Evolutionary conservation across 2,888 invertebrate species (phyloP).

Genomic region (Acrobasis repandana): DNA sequence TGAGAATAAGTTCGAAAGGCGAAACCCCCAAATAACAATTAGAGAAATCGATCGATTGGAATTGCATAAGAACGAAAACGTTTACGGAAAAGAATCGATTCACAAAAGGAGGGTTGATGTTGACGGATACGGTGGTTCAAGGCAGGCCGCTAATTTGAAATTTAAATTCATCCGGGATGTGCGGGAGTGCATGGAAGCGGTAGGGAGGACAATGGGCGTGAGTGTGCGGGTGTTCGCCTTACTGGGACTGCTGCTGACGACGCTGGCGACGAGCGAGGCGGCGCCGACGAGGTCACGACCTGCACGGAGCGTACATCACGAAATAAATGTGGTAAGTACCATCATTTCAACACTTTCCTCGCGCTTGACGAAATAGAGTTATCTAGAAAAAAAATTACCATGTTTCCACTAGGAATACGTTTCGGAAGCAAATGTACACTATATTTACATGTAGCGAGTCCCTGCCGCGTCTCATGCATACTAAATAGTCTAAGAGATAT

Average conservation of each 20-base stretch:
- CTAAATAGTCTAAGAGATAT: slow-evolving; percentile 61
- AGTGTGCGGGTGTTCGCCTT: slow-evolving; percentile 56
- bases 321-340: slow-evolving; percentile 65
- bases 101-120: slow-evolving; percentile 60
- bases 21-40: slow-evolving; percentile 44
- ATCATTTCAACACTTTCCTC: slow-evolving; percentile 3
- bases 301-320: slow-evolving; percentile 54
- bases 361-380: neutral
- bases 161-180: slow-evolving; percentile 65
- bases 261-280: slow-evolving; percentile 59
- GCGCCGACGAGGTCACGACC: slow-evolving; percentile 56
- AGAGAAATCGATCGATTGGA: slow-evolving; percentile 47
- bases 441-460: slow-evolving; percentile 52
- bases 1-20: slow-evolving; percentile 55
- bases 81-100: slow-evolving; percentile 69
- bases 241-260: slow-evolving; percentile 59
- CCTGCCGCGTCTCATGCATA: slow-evolving; percentile 59
- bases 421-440: slow-evolving; percentile 42
- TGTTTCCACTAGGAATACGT: slow-evolving; percentile 34
- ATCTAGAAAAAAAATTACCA: slow-evolving; percentile 27
- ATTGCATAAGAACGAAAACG: slow-evolving; percentile 62
- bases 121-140: slow-evolving; percentile 62
- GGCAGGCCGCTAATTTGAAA: slow-evolving; percentile 68
- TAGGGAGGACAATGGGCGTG: slow-evolving; percentile 67
- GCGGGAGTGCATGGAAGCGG: slow-evolving; percentile 55